phyloP scores from a whole-genome alignment of 2,113 vertebrate genomes.

The Butorides virescens region DNA sequence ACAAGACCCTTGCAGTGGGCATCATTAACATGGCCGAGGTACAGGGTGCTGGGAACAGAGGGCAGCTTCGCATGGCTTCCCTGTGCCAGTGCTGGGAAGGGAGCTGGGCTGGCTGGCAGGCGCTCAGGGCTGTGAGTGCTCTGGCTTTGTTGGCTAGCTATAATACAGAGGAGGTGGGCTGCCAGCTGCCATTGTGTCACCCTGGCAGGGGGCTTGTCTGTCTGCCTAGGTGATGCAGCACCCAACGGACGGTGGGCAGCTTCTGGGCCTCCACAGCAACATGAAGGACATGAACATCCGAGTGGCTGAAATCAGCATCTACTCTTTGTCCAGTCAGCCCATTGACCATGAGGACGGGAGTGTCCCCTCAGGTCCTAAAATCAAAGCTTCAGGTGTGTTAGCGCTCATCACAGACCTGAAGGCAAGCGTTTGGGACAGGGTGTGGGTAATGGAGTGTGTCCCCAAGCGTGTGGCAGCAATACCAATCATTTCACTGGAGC shows the following conservation, averaged over 20 bases:
- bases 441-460: fast-evolving
- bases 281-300: conserved; percentile 89
- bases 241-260: conserved; percentile 91
- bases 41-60: neutral
- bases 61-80: neutral
- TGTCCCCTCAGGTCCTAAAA: conserved; percentile 87
- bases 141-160: neutral
- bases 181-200: neutral
- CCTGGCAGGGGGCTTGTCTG: neutral
- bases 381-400: conserved; percentile 86
- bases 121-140: neutral
- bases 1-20: conserved; percentile 92
- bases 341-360: conserved; percentile 92
- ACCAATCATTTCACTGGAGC: neutral
- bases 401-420: neutral
- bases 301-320: conserved; percentile 96
- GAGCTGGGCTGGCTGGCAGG: neutral
- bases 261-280: conserved; percentile 89
- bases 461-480: neutral
- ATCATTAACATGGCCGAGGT: conserved; percentile 97
- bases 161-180: neutral
- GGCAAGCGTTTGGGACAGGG: neutral
- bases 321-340: conserved; percentile 94
- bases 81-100: neutral
- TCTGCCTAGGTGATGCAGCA: conserved; percentile 92